Base-by-base conservation (phyloP, 2,888 invertebrate species). In the Escarpia spicata region DNA sequence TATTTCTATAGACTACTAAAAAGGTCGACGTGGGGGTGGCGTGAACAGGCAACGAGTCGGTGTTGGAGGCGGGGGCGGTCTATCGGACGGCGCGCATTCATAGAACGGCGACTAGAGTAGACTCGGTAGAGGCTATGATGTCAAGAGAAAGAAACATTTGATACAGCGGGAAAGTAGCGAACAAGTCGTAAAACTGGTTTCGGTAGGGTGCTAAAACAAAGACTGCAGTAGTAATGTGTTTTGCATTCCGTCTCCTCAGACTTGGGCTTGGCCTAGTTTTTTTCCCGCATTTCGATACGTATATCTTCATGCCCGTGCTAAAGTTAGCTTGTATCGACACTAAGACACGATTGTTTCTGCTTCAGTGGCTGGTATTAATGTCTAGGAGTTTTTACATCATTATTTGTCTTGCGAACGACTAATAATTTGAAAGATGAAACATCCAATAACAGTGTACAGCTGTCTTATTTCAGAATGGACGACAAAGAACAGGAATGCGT, bases 141-240 rank as follows among this genome's bases (percentile, higher is more conserved):
- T 75, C 19, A 19, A 75, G 26, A 19, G 19, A 75, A 75, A 75
- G 75, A 75, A 75, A n/a, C 75, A 75, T 75, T 75, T n/a, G 75
- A 75, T 75, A 75, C 75, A 75, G 75, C 75, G 75, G 75, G 26
- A 26, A 75, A 26, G 75, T 75, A 26, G 75, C 75, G 75, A 75
- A 75, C 26, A 75, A 75, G n/a, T 75, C 75, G 75, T 75, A 75
- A 75, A 75, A 75, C 75, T 15, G 75, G 75, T 75, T 75, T 75
- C 19, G 6, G 75, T n/a, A 26, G 75, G 75, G 15, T 75, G 75
- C 75, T 75, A 75, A 75, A 75, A 75, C 19, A 26, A 75, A 26
- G 60, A 60, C 60, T 19, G 75, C 26, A n/a, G 75, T 75, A 26
- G 75, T 26, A 26, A 75, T 75, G 75, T 75, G 75, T 75, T 75